These are phyloP conservation scores for Seriola dumerili DNA, from an alignment of 2,113 vertebrate species.

Conservation along the genomic window DNA sequence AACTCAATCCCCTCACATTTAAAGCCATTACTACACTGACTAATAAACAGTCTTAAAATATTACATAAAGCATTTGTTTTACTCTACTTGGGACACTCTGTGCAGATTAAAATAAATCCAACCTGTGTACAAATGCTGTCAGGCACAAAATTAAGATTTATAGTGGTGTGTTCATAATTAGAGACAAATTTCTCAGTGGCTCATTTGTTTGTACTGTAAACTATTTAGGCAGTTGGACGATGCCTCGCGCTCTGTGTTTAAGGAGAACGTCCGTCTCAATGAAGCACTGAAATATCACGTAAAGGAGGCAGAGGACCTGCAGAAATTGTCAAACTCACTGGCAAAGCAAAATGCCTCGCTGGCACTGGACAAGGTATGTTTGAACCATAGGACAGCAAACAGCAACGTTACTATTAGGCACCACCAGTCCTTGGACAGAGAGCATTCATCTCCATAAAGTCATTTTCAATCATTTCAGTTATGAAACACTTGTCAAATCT, in stretches of 20 bases:
- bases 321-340: conserved; percentile 79
- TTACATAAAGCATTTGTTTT: conserved; percentile 1
- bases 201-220: conserved; percentile 40
- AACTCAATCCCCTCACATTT: neutral
- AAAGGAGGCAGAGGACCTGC: conserved; percentile 82
- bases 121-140: neutral
- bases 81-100: neutral
- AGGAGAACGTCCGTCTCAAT: conserved; percentile 86
- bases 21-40: conserved; percentile 8
- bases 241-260: conserved; percentile 85
- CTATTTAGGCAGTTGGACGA: conserved; percentile 86
- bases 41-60: conserved; percentile 7
- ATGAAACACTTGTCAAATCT: conserved; percentile 68
- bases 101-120: neutral
- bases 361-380: conserved; percentile 85
- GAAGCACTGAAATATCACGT: conserved; percentile 84
- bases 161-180: neutral
- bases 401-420: conserved; percentile 46
- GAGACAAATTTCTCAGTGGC: neutral
- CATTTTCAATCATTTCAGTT: conserved; percentile 54
- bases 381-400: conserved; percentile 50
- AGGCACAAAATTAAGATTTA: neutral
- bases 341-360: conserved; percentile 80
- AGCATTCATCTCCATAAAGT: conserved; percentile 53
- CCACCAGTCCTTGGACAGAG: conserved; percentile 38